A percentile compares a stretch with the other conserved stretches of the same genome.
Conservation (phyloP, 2,797 vertebrate species). For the Pyrocephalus nanus region DNA sequence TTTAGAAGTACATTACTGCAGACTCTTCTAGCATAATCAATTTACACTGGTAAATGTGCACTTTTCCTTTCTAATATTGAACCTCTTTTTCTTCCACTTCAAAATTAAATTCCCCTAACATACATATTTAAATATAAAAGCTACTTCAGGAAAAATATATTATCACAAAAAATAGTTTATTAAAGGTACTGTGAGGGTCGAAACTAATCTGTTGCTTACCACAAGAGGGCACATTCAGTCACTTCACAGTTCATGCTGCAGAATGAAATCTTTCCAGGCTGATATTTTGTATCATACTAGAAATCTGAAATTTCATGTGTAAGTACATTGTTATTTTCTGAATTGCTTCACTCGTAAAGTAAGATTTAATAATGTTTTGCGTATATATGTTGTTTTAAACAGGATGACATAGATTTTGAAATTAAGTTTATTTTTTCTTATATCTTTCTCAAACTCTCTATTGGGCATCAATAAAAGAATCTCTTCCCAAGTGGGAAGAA, state of each 20-base stretch:
- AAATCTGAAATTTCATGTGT: conserved; percentile 68
- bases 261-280: conserved; percentile 65
- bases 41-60: neutral
- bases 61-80: neutral
- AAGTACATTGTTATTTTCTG: conserved; percentile 68
- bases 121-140: neutral
- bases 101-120: neutral
- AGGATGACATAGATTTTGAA: conserved; percentile 62
- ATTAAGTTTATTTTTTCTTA: conserved; percentile 64
- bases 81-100: neutral
- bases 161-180: neutral
- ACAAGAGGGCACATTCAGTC: conserved; percentile 80
- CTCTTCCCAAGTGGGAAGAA: conserved; percentile 85
- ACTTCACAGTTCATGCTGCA: conserved; percentile 63
- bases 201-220: conserved; percentile 55
- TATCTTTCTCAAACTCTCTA: conserved; percentile 81
- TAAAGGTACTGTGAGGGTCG: neutral
- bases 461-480: conserved; percentile 86
- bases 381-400: conserved; percentile 37
- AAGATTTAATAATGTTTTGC: conserved; percentile 4
- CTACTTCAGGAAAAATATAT: neutral
- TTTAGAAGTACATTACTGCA: neutral
- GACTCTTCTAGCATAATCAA: neutral
- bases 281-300: conserved; percentile 57
- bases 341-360: conserved; percentile 26